Base-by-base conservation (phyloP, 2,113 vertebrate species). In the Bambusicola thoracicus region DNA sequence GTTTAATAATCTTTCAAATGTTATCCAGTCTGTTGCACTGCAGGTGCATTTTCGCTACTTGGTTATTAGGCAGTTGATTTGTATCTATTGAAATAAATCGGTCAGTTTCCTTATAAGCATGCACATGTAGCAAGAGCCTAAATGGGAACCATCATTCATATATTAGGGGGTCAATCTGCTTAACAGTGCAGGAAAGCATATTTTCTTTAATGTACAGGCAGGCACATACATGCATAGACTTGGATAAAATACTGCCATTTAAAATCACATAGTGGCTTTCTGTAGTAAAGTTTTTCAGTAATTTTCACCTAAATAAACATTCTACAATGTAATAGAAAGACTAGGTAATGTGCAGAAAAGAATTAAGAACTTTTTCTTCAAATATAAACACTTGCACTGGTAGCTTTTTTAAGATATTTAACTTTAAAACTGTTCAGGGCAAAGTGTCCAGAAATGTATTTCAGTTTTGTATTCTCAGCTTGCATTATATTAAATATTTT, bases 401-500 rank as follows among this genome's bases (percentile, higher is more conserved):
- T 2, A 18, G 27, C 10, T 65, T 92, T 14, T 91, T 83, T 65
- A 21, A 41, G 22, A 14, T 21, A 22, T 43, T 81, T 85, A 22
- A 53, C 15, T 56, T 66, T 40, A 36, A 41, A 75, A 7, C 27
- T 22, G 3, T 72, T 90, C 72, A 32, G 24, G 58, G 36, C 22
- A 46, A 77, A 55, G 22, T 12, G 3, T 81, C 49, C 29, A 56
- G 55, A 81, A 92, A 18, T 46, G 29, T 46, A 19, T 82, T 74
- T 83, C 22, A 59, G 41, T 65, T 75, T 86, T 86, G 34, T 72
- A 2, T 65, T 78, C 82, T 86, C 51, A 34, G 56, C 90, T 94
- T 90, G 40, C 44, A 58, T 78, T 61, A 65, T 51, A 32, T 92
- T 91, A 86, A 91, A 58, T 56, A 81, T 49, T 94, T 85, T 38